Evolutionary conservation across 2,888 invertebrate species (phyloP).

Genomic region (Sicus ferrugineus): DNA sequence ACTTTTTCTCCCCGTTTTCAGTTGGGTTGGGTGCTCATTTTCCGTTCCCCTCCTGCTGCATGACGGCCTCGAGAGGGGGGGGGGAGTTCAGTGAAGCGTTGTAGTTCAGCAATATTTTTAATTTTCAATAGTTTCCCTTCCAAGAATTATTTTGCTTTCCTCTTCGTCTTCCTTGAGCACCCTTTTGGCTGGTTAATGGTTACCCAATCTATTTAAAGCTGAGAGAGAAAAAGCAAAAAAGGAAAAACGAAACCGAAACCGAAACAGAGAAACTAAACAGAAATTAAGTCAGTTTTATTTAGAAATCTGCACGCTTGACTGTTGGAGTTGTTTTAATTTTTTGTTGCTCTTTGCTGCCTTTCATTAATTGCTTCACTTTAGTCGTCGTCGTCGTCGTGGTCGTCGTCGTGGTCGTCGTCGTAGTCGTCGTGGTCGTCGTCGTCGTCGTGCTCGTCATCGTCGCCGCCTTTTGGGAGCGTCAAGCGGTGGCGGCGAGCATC

Average conservation of each 20-base stretch:
- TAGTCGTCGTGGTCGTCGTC: background rate
- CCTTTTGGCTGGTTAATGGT: background rate
- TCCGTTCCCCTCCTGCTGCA: background rate
- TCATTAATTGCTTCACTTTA: constrained; percentile 20
- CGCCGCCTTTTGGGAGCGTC: constrained; percentile 11
- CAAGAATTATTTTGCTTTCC: background rate
- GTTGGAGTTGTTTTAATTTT: constrained; percentile 8
- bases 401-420: background rate
- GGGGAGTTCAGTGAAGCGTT: constrained; percentile 1
- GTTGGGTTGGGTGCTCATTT: background rate
- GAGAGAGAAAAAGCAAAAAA: too few relatives aligned
- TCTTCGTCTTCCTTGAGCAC: background rate
- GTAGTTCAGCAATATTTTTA: background rate
- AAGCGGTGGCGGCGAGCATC: background rate
- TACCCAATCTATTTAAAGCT: background rate
- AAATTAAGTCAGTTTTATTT: constrained; percentile 8
- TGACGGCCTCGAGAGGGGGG: background rate
- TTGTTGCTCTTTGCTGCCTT: constrained; percentile 18
- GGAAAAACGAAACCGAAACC: too few relatives aligned
- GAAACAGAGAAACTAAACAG: background rate
- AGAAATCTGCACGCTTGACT: constrained; percentile 16
- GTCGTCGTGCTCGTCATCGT: background rate
- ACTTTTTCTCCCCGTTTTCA: background rate
- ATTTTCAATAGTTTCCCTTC: constrained; percentile 17
- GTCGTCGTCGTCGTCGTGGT: too few relatives aligned